These are phyloP conservation scores for Periophthalmus magnuspinnatus DNA, from an alignment of 2,797 vertebrate genomes.

Conservation along the genomic window DNA sequence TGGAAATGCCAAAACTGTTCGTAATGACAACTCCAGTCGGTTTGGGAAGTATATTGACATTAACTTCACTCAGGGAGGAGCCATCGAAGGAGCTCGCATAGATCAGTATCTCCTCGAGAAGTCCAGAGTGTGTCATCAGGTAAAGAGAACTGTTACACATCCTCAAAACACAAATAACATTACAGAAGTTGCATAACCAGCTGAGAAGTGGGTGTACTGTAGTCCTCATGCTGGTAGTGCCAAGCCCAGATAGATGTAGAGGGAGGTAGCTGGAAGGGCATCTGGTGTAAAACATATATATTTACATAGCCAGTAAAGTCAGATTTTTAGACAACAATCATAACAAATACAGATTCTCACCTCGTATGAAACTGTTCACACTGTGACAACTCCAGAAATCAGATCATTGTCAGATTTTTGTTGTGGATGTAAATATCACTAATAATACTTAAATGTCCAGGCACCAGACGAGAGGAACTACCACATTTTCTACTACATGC, in stretches of 20 bases:
- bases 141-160: slow-evolving; percentile 44
- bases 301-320: too few relatives aligned
- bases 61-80: slow-evolving; percentile 82
- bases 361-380: too few relatives aligned
- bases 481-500: slow-evolving; percentile 96
- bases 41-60: slow-evolving; percentile 97
- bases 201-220: too few relatives aligned
- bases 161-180: background rate
- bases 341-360: too few relatives aligned
- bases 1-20: slow-evolving; percentile 94
- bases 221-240: too few relatives aligned
- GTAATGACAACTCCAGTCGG: slow-evolving; percentile 97
- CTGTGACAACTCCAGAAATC: too few relatives aligned
- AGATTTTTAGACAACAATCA: too few relatives aligned
- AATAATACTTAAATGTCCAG: slow-evolving; percentile 64
- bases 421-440: background rate
- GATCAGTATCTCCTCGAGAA: slow-evolving; percentile 98
- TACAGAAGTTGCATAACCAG: background rate
- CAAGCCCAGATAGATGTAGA: too few relatives aligned
- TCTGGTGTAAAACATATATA: background rate
- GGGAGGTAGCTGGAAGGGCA: too few relatives aligned
- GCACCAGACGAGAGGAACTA: slow-evolving; percentile 92
- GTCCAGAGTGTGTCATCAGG: slow-evolving; percentile 95
- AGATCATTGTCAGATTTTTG: too few relatives aligned
- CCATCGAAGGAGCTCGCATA: slow-evolving; percentile 89